Base-by-base conservation (phyloP, 2,888 invertebrate species). In the Parnassius apollo region DNA sequence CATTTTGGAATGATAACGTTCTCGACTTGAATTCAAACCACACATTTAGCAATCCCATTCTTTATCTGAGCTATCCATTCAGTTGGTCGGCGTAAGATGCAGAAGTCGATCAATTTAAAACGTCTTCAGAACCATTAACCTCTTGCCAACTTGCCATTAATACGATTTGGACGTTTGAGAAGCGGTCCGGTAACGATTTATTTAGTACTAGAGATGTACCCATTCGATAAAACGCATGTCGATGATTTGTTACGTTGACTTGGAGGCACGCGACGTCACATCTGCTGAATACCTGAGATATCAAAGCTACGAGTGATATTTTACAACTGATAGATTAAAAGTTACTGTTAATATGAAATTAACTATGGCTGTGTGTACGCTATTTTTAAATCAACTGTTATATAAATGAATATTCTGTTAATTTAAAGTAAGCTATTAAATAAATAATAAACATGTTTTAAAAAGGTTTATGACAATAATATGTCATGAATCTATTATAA, bases 191-290 rank as follows among this genome's bases (percentile, higher is more conserved):
- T 77, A 82, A 82, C 82, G 81, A 88, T 88, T 84, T 86, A 85
- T 86, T 84, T 84, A 83, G 81, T 76, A 77, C 73, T 84, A 85
- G 84, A 83, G 90, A 90, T 90, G 89, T 83, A 69, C 85, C 72
- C 80, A 71, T 84, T 88, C 81, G 89, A 89, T 90, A 89, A 84
- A 75, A 73, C 70, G 71, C 71, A 73, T 72, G 75, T 80, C 83
- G 84, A 86, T 86, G 87, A 87, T 87, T 86, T 85, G 88, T 86
- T 79, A 80, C 74, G 70, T 78, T 70, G 71, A 72, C 76, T 73
- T 72, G 68, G 70, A 76, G 79, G 82, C 85, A 85, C 85, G 83
- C 84, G 83, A 82, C 81, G 78, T 72, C 69, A 69, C 67, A 66
- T 70, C 61, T 65, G 59, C 65, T 46, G 53, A 59, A 53, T 66